Percentiles rank a stretch among this genome's conserved stretches.
These are phyloP conservation scores for Siphlonurus alternatus DNA, from an alignment of 2,888 invertebrate species.

Conservation along the genomic window DNA sequence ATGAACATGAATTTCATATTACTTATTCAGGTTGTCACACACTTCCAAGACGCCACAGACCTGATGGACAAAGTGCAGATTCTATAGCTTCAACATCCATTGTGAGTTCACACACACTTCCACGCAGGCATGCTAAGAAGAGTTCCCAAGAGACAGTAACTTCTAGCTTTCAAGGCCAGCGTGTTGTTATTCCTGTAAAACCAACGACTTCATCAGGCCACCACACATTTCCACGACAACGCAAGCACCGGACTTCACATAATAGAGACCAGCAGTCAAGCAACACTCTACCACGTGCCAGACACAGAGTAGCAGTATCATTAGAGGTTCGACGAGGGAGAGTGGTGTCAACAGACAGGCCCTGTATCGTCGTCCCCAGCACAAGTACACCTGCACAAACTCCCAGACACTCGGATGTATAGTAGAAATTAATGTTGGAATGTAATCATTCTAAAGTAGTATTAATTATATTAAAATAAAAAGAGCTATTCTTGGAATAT, in stretches of 20 bases:
- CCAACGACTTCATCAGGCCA: background rate
- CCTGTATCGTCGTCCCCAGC: slow-evolving; percentile 53
- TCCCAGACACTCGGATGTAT: background rate
- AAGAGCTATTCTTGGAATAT: background rate
- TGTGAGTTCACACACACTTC: background rate
- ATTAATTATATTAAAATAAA: background rate
- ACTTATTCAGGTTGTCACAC: background rate
- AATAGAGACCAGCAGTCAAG: background rate
- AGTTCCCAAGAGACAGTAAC: background rate
- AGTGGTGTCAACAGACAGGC: slow-evolving; percentile 40
- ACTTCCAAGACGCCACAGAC: background rate
- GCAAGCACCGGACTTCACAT: background rate
- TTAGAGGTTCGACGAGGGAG: slow-evolving; percentile 27
- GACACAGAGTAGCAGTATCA: slow-evolving; percentile 26
- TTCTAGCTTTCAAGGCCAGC: background rate
- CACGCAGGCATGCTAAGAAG: background rate
- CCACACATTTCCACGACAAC: background rate
- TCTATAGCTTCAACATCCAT: background rate
- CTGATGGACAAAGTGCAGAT: background rate
- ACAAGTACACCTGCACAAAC: slow-evolving; percentile 26
- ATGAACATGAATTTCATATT: background rate
- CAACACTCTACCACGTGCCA: slow-evolving; percentile 7
- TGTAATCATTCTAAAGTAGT: background rate
- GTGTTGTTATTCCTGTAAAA: background rate
- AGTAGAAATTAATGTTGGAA: background rate